These are phyloP conservation scores for Epistrophe eligans DNA, from an alignment of 2,888 invertebrate genomes.

Conservation along the genomic window DNA sequence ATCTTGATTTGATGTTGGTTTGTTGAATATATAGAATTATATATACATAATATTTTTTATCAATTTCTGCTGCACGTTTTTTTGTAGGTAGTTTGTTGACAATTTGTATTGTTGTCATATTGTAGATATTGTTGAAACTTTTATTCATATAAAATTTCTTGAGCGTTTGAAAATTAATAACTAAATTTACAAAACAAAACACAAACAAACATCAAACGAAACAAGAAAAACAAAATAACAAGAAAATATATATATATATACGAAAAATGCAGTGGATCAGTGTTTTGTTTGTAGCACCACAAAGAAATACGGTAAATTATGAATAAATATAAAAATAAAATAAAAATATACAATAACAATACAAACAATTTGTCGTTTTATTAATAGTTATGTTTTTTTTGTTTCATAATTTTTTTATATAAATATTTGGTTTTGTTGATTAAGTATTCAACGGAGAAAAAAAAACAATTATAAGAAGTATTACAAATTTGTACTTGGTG, in stretches of 20 bases:
- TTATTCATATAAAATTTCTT: constrained; percentile 54
- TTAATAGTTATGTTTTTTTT: constrained; percentile 12
- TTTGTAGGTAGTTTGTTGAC: constrained; percentile 46
- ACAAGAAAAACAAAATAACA: constrained; percentile 42
- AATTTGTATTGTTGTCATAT: constrained; percentile 70
- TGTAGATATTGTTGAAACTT: constrained; percentile 39
- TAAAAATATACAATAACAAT: constrained; percentile 57
- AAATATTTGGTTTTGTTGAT: background rate
- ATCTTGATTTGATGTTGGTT: constrained; percentile 70
- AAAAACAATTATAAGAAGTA: no score
- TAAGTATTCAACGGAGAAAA: background rate
- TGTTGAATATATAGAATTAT: constrained; percentile 44
- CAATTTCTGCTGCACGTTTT: constrained; percentile 69
- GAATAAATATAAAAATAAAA: constrained; percentile 38
- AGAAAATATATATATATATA: constrained; percentile 36
- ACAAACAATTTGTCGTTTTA: constrained; percentile 64
- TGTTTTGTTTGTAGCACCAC: constrained; percentile 79
- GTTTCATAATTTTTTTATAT: background rate
- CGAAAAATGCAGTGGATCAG: constrained; percentile 79
- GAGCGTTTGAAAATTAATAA: constrained; percentile 38
- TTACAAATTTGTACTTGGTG: no score
- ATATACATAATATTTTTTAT: constrained; percentile 4
- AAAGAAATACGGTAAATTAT: constrained; percentile 64
- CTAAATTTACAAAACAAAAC: constrained; percentile 30
- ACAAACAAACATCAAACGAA: constrained; percentile 51